Base-by-base conservation (phyloP, 2,797 vertebrate genomes). In the Phoeniculus purpureus region DNA sequence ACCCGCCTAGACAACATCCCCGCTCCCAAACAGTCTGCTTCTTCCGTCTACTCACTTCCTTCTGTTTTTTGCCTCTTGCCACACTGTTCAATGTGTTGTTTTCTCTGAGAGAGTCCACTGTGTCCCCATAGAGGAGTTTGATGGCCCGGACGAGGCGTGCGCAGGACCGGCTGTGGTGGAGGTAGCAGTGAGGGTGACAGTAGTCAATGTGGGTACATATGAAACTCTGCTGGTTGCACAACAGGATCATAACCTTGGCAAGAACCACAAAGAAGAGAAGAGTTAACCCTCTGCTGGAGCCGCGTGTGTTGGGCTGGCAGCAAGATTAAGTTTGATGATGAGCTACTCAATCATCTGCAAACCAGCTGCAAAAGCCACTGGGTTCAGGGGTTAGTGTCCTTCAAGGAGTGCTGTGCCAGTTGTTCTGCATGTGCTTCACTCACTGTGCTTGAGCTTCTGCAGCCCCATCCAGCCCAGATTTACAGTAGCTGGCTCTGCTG, bases 171-270 rank as follows among this genome's bases (percentile, higher is more conserved):
- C 98, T 99, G 96, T 99, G 99, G 85, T 99, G 98, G 94, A 99
- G 98, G 97, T 99, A 99, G 97, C 99, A 99, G 96, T 99, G 99
- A 0, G 99, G 99, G 94, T 99, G 99, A 90, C 99, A 99, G 97
- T 99, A 99, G 96, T 99, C 99, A 21, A 99, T 85, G 54, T 99
- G 99, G 15, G 98, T 99, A 61, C 99, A 99, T 95, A 99, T 99
- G 97, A 99, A 99, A 87, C 99, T 99, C 94, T 99, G 99, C 96
- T 99, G 99, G 97, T 99, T 99, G 98, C 99, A 99, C 62, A 99
- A 95, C 12, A 99, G 97, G 94, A 99, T 99, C 99, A 99, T 99
- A 48, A 99, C 99, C 99, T 99, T 90, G 97, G 51, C 95, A 92
- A 26, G 92, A 29, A 16, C 43, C 43, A 43, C 43, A 43, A 22